These are phyloP conservation scores for Neosalanx taihuensis DNA, from an alignment of 2,797 vertebrate genomes.

Conservation along the genomic window DNA sequence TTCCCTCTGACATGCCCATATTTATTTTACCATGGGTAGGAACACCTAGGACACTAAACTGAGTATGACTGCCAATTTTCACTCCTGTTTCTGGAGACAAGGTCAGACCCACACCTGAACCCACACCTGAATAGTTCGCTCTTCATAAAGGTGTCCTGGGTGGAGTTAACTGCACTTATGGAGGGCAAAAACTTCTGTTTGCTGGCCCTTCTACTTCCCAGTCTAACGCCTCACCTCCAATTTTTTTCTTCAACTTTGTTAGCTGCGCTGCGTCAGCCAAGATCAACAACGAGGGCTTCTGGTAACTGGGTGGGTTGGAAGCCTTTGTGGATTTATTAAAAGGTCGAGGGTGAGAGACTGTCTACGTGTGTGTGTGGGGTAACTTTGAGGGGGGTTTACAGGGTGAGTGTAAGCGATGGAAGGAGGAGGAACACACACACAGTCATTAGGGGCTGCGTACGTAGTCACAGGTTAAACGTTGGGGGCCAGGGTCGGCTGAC, in stretches of 20 bases:
- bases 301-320: not conserved
- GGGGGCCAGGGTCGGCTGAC: not conserved
- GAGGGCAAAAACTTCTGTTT: conserved; percentile 14
- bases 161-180: conserved; percentile 22
- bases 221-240: not conserved
- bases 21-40: conserved; percentile 43
- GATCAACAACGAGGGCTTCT: conserved; percentile 24
- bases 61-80: conserved; percentile 32
- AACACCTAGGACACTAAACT: conserved; percentile 42
- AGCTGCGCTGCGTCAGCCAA: conserved; percentile 13
- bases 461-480: not conserved
- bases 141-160: conserved; percentile 6
- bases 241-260: conserved; percentile 15
- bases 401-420: not conserved
- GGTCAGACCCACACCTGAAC: conserved; percentile 22
- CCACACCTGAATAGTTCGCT: conserved; percentile 44
- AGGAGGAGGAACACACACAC: too few relatives aligned
- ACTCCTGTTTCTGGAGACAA: conserved; percentile 27
- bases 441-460: not conserved
- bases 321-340: not conserved
- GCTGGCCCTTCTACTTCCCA: not conserved
- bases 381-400: not conserved
- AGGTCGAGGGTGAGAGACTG: conserved; percentile 2
- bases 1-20: conserved; percentile 31
- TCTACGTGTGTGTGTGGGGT: conserved; percentile 9